Percentiles rank a stretch among this genome's conserved stretches.
Evolutionary conservation across 2,113 vertebrate species (phyloP).

Genomic region (Limnothrissa miodon): DNA sequence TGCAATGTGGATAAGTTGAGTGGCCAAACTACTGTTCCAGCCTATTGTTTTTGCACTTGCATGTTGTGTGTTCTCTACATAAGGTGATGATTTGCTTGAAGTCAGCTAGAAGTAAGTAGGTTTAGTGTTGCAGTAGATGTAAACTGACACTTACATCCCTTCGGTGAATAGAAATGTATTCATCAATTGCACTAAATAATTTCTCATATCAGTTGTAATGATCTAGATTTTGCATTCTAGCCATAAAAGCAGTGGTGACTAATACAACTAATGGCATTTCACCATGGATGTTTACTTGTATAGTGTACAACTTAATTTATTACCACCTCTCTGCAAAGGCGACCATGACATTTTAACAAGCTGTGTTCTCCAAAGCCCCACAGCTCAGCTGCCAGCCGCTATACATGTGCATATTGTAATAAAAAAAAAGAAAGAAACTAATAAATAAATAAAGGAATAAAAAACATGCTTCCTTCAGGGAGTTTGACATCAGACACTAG

Average conservation of each 20-base stretch:
- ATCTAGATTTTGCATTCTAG: background rate
- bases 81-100: no score
- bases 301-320: background rate
- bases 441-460: background rate
- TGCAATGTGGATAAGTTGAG: no score
- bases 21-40: no score
- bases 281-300: background rate
- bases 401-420: background rate
- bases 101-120: background rate
- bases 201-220: background rate
- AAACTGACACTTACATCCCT: background rate
- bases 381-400: background rate
- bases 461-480: background rate
- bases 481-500: background rate
- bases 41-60: background rate
- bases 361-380: background rate
- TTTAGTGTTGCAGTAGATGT: background rate
- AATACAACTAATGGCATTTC: background rate
- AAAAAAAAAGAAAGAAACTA: background rate
- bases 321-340: background rate
- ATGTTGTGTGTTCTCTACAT: background rate
- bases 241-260: background rate
- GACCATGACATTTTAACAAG: conserved; percentile 9
- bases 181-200: background rate
- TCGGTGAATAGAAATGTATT: background rate